Percentiles rank a stretch among this genome's conserved stretches.
Evolutionary conservation across 1,140 invertebrate genomes (phyloP).

Genomic region (Pachypsylla venusta): DNA sequence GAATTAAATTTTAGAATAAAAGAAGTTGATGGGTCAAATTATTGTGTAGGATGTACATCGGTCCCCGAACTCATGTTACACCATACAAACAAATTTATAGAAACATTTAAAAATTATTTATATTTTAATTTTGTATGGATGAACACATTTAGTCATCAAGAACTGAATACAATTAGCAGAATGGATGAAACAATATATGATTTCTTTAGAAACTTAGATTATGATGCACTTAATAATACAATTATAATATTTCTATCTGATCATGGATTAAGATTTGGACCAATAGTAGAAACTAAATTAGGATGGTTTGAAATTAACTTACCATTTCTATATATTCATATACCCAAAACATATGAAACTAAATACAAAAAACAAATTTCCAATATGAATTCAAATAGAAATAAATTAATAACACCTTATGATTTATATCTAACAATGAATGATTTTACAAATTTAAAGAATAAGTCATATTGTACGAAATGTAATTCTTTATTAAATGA

Average conservation of each 20-base stretch:
- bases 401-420: slow-evolving; percentile 40
- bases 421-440: slow-evolving; percentile 47
- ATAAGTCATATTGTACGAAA: background rate
- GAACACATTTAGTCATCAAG: slow-evolving; percentile 59
- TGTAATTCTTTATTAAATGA: background rate
- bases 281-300: slow-evolving; percentile 43
- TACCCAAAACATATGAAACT: slow-evolving; percentile 42
- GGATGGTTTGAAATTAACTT: slow-evolving; percentile 51
- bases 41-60: background rate
- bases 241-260: slow-evolving; percentile 74
- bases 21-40: background rate
- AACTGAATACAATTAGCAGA: slow-evolving; percentile 49
- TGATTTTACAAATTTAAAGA: slow-evolving; percentile 33
- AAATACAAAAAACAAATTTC: slow-evolving; percentile 34
- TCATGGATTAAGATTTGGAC: slow-evolving; percentile 76
- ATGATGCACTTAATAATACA: slow-evolving; percentile 44
- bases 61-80: slow-evolving; percentile 23
- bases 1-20: slow-evolving; percentile 27
- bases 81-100: slow-evolving; percentile 37
- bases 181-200: slow-evolving; percentile 44
- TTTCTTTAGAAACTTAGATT: slow-evolving; percentile 35
- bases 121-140: slow-evolving; percentile 69
- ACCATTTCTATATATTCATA: slow-evolving; percentile 43
- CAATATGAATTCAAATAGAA: slow-evolving; percentile 38
- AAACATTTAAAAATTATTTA: slow-evolving; percentile 36